A percentile compares a stretch with the other conserved stretches of the same genome.
These are phyloP conservation scores for Brachyptera putata DNA, from an alignment of 2,888 invertebrate genomes.

Conservation along the genomic window DNA sequence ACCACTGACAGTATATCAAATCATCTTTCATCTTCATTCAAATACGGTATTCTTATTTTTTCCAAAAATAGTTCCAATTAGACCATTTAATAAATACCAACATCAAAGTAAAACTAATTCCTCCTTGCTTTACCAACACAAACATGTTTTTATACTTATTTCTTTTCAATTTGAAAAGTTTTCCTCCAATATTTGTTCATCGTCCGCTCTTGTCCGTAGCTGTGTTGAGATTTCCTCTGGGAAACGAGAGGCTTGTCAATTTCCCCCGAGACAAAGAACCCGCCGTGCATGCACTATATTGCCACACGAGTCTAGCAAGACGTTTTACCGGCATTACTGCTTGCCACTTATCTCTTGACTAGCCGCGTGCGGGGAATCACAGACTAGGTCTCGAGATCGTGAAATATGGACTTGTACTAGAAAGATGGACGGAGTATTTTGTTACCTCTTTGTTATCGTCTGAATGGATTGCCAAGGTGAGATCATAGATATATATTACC, in stretches of 20 bases:
- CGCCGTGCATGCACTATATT: neutral
- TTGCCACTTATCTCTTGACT: neutral
- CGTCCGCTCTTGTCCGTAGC: neutral
- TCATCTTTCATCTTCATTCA: too few relatives aligned
- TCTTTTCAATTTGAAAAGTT: neutral
- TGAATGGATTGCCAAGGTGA: neutral
- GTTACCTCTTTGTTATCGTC: neutral
- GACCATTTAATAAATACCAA: too few relatives aligned
- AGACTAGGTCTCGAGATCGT: neutral
- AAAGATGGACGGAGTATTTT: neutral
- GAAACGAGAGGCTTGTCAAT: conserved; percentile 3
- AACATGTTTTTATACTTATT: neutral
- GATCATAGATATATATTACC: too few relatives aligned
- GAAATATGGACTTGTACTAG: neutral
- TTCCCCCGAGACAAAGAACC: neutral
- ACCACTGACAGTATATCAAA: too few relatives aligned
- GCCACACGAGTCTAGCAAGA: neutral
- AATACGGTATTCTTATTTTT: too few relatives aligned
- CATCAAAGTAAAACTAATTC: too few relatives aligned
- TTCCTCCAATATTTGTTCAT: neutral
- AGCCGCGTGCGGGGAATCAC: too few relatives aligned
- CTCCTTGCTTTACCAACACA: neutral
- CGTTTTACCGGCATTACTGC: neutral
- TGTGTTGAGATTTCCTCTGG: conserved; percentile 9
- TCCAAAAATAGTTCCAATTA: too few relatives aligned